Conservation (phyloP, 2,113 vertebrate genomes). For the Vidua chalybeata region DNA sequence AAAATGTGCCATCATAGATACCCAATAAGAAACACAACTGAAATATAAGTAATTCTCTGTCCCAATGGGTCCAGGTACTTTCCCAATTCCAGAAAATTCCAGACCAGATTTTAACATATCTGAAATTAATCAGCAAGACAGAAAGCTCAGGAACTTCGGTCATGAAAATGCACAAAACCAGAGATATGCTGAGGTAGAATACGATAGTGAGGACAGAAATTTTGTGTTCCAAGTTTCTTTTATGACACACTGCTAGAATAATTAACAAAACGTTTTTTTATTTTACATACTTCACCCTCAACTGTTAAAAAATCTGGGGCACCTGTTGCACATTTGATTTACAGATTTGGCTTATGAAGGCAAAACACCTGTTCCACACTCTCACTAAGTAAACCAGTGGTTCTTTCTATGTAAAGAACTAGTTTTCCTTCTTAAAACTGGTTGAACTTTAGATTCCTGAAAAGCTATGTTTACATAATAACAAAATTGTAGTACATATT, state of each 20-base stretch:
- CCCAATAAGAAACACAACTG: not conserved
- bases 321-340: not conserved
- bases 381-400: not conserved
- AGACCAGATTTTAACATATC: not conserved
- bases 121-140: not conserved
- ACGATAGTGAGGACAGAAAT: not conserved
- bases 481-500: not conserved
- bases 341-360: not conserved
- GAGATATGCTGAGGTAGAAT: not conserved
- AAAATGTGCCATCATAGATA: not conserved
- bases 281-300: not conserved
- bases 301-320: not conserved
- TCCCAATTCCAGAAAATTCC: not conserved
- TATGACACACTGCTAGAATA: not conserved
- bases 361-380: not conserved
- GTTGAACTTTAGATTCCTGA: not conserved
- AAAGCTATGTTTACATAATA: not conserved
- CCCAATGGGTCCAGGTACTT: not conserved
- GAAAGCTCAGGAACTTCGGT: not conserved
- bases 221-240: not conserved
- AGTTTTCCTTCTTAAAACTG: not conserved
- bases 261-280: not conserved
- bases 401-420: not conserved
- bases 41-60: not conserved
- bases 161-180: not conserved